Evolutionary conservation across 1,140 invertebrate species (phyloP).

Genomic region (Drosophila sechellia): DNA sequence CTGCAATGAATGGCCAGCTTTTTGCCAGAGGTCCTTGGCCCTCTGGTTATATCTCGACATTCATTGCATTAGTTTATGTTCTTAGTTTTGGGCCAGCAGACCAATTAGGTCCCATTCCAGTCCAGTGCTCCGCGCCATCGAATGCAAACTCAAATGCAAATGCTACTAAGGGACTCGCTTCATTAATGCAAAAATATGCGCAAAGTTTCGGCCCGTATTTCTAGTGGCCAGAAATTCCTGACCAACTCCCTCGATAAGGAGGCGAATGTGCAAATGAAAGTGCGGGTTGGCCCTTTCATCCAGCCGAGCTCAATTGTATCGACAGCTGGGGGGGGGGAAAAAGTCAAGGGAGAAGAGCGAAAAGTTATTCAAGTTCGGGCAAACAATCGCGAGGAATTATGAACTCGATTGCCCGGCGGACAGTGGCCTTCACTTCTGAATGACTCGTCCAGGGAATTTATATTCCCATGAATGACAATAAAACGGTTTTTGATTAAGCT

Average conservation of each 20-base stretch:
- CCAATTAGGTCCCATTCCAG: conserved; percentile 24
- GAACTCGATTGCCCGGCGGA: background rate
- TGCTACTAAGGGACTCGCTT: conserved; percentile 6
- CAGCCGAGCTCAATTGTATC: background rate
- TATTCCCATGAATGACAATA: background rate
- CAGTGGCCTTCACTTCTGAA: too few species aligned
- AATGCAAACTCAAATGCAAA: conserved; percentile 1
- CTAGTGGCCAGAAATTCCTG: conserved; percentile 8
- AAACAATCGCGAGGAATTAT: background rate
- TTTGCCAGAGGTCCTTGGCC: background rate
- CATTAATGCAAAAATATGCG: conserved; percentile 52
- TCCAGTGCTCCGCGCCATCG: background rate
- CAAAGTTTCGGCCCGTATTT: conserved; percentile 23
- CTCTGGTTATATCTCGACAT: conserved; percentile 31
- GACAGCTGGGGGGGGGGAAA: background rate
- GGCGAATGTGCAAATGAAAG: background rate
- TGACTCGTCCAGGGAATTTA: background rate
- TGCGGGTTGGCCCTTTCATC: background rate
- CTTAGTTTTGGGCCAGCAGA: conserved; percentile 11
- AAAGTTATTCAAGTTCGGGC: background rate
- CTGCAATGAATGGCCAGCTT: conserved; percentile 13
- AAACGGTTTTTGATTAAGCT: too few species aligned
- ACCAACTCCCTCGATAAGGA: background rate
- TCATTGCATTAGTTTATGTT: conserved; percentile 52
- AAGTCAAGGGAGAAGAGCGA: background rate